Evolutionary conservation across 2,888 invertebrate genomes (phyloP).

Genomic region (Nasonovia ribisnigri): DNA sequence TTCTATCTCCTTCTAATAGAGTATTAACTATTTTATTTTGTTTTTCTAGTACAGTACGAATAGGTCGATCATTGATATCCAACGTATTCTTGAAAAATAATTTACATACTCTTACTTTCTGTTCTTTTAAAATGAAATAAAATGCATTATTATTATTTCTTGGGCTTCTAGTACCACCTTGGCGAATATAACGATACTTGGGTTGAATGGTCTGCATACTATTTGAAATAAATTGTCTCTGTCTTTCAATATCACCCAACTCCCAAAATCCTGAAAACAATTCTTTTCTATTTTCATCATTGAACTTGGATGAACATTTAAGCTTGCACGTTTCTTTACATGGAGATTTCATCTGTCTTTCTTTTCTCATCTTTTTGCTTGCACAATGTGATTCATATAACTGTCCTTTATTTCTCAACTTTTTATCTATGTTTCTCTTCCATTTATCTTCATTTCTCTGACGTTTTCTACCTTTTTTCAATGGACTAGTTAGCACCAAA

Average conservation of each 20-base stretch:
- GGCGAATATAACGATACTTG: slow-evolving; percentile 61
- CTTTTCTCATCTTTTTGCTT: slow-evolving; percentile 52
- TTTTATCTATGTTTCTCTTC: slow-evolving; percentile 52
- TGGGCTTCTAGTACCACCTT: slow-evolving; percentile 48
- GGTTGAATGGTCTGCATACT: slow-evolving; percentile 50
- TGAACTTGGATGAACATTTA: slow-evolving; percentile 64
- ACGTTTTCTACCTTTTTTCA: slow-evolving; percentile 46
- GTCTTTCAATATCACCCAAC: slow-evolving; percentile 59
- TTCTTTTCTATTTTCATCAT: slow-evolving; percentile 60
- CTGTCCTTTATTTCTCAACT: slow-evolving; percentile 48
- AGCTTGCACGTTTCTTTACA: slow-evolving; percentile 63
- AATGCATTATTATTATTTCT: slow-evolving; percentile 59
- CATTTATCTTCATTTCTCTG: slow-evolving; percentile 46
- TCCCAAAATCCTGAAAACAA: slow-evolving; percentile 65
- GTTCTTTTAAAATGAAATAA: slow-evolving; percentile 50
- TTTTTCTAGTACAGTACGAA: slow-evolving; percentile 38
- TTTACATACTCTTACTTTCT: slow-evolving; percentile 57
- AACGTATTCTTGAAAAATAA: slow-evolving; percentile 54
- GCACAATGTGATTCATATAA: slow-evolving; percentile 45
- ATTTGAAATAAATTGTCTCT: slow-evolving; percentile 61
- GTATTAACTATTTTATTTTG: background rate
- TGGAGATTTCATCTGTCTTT: slow-evolving; percentile 56
- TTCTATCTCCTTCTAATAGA: slow-evolving; percentile 44
- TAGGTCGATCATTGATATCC: slow-evolving; percentile 45
- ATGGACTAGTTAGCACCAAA: slow-evolving; percentile 6